Conservation (phyloP, 2,113 vertebrate genomes). For the Ranitomeya variabilis region DNA sequence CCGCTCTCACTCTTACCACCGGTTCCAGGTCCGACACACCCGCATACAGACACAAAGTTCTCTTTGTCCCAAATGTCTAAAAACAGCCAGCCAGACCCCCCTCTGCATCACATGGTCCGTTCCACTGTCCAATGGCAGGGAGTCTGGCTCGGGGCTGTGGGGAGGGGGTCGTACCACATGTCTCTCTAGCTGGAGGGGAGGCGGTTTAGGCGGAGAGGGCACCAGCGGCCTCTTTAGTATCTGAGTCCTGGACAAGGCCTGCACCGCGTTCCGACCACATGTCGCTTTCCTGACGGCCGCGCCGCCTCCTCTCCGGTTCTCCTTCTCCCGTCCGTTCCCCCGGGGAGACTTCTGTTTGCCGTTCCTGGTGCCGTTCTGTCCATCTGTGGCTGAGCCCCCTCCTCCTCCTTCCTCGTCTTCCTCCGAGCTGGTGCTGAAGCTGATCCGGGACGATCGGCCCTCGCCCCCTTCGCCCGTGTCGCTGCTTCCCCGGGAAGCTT, state of each 20-base stretch:
- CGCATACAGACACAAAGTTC: constrained; percentile 91
- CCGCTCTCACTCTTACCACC: constrained; percentile 77
- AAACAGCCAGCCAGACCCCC: constrained; percentile 85
- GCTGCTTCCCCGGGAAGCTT: constrained; percentile 60
- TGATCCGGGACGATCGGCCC: constrained; percentile 69
- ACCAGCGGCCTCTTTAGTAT: constrained; percentile 82
- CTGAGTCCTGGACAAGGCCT: constrained; percentile 72
- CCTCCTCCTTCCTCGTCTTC: constrained; percentile 65
- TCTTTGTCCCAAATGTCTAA: constrained; percentile 82
- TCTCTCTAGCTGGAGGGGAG: constrained; percentile 84
- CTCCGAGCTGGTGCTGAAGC: constrained; percentile 82
- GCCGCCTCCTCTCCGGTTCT: constrained; percentile 61
- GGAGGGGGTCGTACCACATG: constrained; percentile 87
- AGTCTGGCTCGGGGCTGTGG: constrained; percentile 86
- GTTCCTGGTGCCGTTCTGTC: constrained; percentile 65
- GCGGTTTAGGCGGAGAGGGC: constrained; percentile 77
- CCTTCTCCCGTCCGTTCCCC: constrained; percentile 68
- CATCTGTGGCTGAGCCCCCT: constrained; percentile 62
- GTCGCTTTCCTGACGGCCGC: constrained; percentile 53
- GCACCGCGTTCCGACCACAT: constrained; percentile 65
- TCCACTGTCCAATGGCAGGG: constrained; percentile 83
- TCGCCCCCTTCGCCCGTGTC: constrained; percentile 60
- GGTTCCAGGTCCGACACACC: constrained; percentile 90
- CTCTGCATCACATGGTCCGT: constrained; percentile 83
- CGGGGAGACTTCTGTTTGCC: constrained; percentile 66